Evolutionary conservation across 2,888 invertebrate genomes (phyloP).

Genomic region (Eurytoma adleriae): DNA sequence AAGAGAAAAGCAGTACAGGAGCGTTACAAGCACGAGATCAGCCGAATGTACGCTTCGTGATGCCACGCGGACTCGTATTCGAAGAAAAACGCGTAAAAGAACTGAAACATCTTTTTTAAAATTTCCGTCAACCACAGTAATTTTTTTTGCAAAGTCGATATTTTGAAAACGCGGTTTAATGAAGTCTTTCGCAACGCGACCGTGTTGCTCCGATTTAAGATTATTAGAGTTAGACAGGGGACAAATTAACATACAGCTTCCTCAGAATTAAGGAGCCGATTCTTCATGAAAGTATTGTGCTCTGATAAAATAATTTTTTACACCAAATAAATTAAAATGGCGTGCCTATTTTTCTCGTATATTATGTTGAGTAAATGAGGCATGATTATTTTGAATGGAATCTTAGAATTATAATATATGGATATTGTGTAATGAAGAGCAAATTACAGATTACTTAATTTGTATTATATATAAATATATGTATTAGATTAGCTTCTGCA

Average conservation of each 20-base stretch:
- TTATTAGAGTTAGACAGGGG: constrained; percentile 38
- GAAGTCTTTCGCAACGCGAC: constrained; percentile 41
- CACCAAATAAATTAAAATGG: constrained; percentile 50
- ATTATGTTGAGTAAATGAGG: constrained; percentile 44
- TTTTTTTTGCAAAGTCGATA: too few species aligned
- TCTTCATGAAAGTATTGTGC: constrained; percentile 48
- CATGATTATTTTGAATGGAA: constrained; percentile 51
- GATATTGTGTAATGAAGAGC: constrained; percentile 44
- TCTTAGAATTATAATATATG: constrained; percentile 46
- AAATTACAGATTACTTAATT: constrained; percentile 58
- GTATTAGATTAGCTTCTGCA: constrained; percentile 54
- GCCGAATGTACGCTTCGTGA: constrained; percentile 96
- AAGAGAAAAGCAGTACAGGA: constrained; percentile 98
- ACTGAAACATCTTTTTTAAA: constrained; percentile 35
- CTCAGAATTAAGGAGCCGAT: constrained; percentile 45
- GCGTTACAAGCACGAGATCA: constrained; percentile 93
- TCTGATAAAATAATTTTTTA: constrained; percentile 54
- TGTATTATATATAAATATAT: constrained; percentile 57
- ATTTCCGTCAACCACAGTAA: constrained; percentile 25
- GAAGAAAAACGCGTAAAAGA: constrained; percentile 29
- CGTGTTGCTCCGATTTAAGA: constrained; percentile 17
- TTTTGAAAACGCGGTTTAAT: constrained; percentile 17
- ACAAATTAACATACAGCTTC: constrained; percentile 48
- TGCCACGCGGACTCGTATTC: constrained; percentile 56
- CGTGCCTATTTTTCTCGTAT: constrained; percentile 46